Base-by-base conservation (phyloP, 2,888 invertebrate genomes). In the Lobophora halterata region DNA sequence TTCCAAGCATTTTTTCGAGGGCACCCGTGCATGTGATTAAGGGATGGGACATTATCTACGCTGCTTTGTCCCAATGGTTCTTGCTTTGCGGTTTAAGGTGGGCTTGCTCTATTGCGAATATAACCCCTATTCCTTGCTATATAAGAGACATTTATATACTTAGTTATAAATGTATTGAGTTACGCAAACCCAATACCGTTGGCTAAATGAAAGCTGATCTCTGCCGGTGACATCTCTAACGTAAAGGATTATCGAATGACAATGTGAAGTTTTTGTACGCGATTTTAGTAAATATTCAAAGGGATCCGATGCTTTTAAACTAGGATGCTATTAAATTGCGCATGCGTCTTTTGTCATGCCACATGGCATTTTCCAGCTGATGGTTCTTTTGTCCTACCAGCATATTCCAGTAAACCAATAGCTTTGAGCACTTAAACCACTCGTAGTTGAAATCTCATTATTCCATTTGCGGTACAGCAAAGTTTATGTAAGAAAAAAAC, bases 201-300 rank as follows among this genome's bases (percentile, higher is more conserved):
- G 78, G 64, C 69, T 79, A 71, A 76, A 68, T 66, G 86, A 85
- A 87, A 87, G 80, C 76, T 82, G 86, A 87, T 86, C 81, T 82
- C 72, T 75, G 71, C 63, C 71, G 65, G 79, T 87, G 87, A 87
- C 87, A 87, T 87, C 80, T 81, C 78, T 65, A 66, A 74, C 69
- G 78, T 79, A 86, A 87, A 87, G 87, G 87, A 83, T 87, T 87
- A 87, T 87, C 83, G 72, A 79, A 85, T 86, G 82, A 85, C 86
- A 83, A 79, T 79, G 67, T 72, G 62, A 52, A 54, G 78, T 83
- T 83, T 85, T 87, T 81, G 61, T 64, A 61, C 56, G 57, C 63
- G 58, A 72, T 65, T 74, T 73, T 69, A 70, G 66, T 61, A 50
- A 56, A 64, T 65, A 76, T 83, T 81, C 74, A 81, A 71, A 71